A percentile compares a stretch with the other conserved stretches of the same genome.
phyloP scores from a whole-genome alignment of 30 jellyfish, hydroid and myxozoan genomes.

The Aurelia aurita complex sp. Pacific region DNA sequence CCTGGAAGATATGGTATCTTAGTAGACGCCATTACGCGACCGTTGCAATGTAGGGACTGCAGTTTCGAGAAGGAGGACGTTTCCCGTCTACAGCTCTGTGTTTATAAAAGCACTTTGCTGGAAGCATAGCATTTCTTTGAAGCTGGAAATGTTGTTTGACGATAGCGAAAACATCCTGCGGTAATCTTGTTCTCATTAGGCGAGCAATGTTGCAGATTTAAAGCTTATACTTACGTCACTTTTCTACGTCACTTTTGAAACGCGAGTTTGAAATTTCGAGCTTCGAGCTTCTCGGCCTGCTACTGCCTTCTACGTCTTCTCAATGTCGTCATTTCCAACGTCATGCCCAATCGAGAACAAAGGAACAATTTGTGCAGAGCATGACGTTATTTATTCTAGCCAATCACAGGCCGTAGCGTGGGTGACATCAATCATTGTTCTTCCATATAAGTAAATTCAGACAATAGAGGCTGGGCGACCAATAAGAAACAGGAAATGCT shows the following conservation, averaged over 20 bases:
- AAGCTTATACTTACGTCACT: slow-evolving; percentile 81
- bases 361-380: slow-evolving; percentile 67
- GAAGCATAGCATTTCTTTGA: no score
- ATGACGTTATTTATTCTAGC: slow-evolving; percentile 59
- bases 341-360: slow-evolving; percentile 75
- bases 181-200: slow-evolving; percentile 4
- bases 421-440: slow-evolving; percentile 32
- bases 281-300: slow-evolving; percentile 33
- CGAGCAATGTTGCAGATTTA: slow-evolving; percentile 33
- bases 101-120: no score
- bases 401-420: slow-evolving; percentile 48
- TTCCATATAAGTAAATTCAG: slow-evolving; percentile 52
- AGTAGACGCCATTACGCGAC: no score
- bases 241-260: slow-evolving; percentile 79
- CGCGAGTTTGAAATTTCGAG: slow-evolving; percentile 34
- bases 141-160: no score
- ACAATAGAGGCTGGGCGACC: neutral
- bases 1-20: no score
- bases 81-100: no score
- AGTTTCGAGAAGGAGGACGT: no score
- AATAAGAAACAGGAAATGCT: neutral
- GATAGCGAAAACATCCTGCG: no score
- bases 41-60: no score
- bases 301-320: slow-evolving; percentile 65
- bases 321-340: slow-evolving; percentile 75